Evolutionary conservation across 2,113 vertebrate species (phyloP).

Genomic region (Caretta caretta): DNA sequence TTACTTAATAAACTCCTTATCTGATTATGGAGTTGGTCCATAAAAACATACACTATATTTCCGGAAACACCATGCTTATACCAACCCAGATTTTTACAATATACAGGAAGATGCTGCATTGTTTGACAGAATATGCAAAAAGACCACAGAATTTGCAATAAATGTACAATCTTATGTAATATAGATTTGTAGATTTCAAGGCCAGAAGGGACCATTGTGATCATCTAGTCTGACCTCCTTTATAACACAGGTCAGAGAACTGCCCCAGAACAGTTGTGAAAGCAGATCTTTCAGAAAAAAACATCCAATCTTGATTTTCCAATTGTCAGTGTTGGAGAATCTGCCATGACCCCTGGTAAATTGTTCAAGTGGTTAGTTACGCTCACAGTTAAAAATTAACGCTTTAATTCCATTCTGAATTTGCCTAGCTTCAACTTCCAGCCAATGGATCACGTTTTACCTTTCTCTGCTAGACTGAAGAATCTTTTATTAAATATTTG

Average conservation of each 20-base stretch:
- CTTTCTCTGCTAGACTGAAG: background rate
- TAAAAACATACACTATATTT: background rate
- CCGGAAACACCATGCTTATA: no score
- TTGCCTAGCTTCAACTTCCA: background rate
- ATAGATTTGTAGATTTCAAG: background rate
- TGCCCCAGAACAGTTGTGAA: background rate
- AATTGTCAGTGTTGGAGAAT: background rate
- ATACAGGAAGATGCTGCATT: background rate
- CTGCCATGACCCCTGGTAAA: no score
- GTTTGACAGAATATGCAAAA: background rate
- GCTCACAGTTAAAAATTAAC: background rate
- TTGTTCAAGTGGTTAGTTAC: background rate
- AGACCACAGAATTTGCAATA: background rate
- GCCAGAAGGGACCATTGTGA: background rate
- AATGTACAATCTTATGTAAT: background rate
- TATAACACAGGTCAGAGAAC: no score
- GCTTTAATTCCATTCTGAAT: background rate
- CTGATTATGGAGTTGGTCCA: background rate
- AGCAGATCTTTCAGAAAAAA: background rate
- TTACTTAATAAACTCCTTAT: background rate
- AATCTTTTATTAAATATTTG: background rate
- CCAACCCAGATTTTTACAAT: fast-evolving
- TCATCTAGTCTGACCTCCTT: background rate
- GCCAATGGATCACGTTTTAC: background rate
- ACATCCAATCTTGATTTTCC: background rate